Conservation (phyloP, 2,888 invertebrate species). For the Cheilosia vulpina region DNA sequence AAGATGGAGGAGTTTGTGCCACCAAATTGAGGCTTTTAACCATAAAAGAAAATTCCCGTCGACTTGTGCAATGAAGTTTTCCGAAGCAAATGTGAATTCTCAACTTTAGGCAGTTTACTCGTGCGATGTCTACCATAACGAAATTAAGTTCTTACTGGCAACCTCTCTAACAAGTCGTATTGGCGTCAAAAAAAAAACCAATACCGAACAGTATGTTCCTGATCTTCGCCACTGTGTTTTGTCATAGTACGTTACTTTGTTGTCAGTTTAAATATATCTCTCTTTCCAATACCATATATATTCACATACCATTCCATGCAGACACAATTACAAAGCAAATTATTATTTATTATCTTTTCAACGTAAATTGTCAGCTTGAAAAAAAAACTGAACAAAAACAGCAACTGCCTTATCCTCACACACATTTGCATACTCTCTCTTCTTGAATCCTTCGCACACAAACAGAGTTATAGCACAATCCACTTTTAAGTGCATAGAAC, state of each 20-base stretch:
- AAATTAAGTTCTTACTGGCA: too few relatives aligned
- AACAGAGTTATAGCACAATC: not conserved
- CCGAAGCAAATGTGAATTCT: too few relatives aligned
- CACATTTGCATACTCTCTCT: not conserved
- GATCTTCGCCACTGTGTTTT: not conserved
- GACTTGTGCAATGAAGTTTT: too few relatives aligned
- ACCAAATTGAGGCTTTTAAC: too few relatives aligned
- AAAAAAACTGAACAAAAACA: not conserved
- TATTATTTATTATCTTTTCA: slow-evolving; percentile 52
- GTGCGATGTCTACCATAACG: too few relatives aligned
- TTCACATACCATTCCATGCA: not conserved
- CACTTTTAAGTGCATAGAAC: slow-evolving; percentile 20
- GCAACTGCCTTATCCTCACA: too few relatives aligned
- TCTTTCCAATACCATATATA: not conserved
- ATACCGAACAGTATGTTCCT: too few relatives aligned
- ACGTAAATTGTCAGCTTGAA: slow-evolving; percentile 17
- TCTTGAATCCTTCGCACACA: slow-evolving; percentile 14
- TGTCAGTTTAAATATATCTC: not conserved
- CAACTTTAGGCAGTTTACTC: too few relatives aligned
- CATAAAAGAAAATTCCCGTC: too few relatives aligned
- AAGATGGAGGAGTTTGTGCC: too few relatives aligned
- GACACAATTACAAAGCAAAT: slow-evolving; percentile 48
- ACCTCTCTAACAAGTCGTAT: too few relatives aligned
- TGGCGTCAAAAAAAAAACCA: too few relatives aligned
- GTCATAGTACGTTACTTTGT: not conserved